phyloP scores from a whole-genome alignment of 2,113 vertebrate species.

The Melanerpes aurifrons region DNA sequence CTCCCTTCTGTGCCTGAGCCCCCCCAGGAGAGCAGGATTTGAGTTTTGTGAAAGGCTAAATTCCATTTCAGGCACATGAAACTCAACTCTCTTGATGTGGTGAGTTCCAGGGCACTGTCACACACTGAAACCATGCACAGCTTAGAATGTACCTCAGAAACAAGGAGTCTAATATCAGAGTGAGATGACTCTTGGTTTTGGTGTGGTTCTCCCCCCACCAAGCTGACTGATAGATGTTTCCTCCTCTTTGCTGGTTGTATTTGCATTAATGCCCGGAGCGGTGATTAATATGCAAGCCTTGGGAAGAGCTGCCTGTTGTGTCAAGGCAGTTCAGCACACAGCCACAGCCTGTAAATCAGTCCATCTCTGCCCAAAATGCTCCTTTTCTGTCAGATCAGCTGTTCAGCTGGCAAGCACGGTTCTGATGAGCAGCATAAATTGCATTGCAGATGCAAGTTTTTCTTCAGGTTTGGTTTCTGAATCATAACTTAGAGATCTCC shows the following conservation, averaged over 20 bases:
- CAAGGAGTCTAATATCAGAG: neutral
- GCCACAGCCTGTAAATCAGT: slow-evolving; percentile 39
- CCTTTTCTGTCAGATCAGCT: slow-evolving; percentile 45
- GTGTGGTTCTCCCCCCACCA: neutral
- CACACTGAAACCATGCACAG: neutral
- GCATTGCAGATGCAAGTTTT: neutral
- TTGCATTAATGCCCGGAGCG: slow-evolving; percentile 25
- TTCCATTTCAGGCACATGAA: neutral
- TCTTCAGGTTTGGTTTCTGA: neutral
- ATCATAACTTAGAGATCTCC: neutral
- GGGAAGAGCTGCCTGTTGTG: slow-evolving; percentile 15
- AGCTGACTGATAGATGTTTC: neutral
- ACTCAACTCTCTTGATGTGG: neutral
- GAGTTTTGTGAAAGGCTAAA: neutral
- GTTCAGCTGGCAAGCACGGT: slow-evolving; percentile 4
- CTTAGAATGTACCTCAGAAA: neutral
- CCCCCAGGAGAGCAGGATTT: neutral
- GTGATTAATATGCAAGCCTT: neutral
- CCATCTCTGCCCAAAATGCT: slow-evolving; percentile 9
- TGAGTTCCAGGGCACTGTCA: neutral
- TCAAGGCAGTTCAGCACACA: slow-evolving; percentile 3
- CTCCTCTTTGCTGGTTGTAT: neutral
- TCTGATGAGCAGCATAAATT: neutral
- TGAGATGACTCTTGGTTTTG: neutral
- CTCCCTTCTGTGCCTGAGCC: neutral